Evolutionary conservation across 1,140 invertebrate species (phyloP).

Genomic region (Gryon sp.): DNA sequence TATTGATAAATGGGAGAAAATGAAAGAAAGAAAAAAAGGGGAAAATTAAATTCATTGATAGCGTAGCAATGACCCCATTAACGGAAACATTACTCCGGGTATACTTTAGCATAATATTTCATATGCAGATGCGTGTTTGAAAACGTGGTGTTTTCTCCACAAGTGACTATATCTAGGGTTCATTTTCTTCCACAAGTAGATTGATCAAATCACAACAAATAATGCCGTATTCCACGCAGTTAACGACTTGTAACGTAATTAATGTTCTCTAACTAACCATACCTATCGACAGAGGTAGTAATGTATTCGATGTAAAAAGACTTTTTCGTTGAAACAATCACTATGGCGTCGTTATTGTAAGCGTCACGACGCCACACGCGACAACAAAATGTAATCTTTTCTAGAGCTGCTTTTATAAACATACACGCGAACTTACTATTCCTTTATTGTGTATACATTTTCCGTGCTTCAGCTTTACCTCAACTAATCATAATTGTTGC

Average conservation of each 20-base stretch:
- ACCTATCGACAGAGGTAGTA: conserved; percentile 65
- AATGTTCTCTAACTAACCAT: conserved; percentile 60
- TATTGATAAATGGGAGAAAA: no score
- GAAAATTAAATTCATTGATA: conserved; percentile 33
- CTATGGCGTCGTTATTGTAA: conserved; percentile 60
- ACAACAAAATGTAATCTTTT: conserved; percentile 60
- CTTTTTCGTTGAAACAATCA: conserved; percentile 52
- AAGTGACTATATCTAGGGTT: conserved; percentile 34
- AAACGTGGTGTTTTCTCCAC: conserved; percentile 44
- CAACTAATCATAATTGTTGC: conserved; percentile 41
- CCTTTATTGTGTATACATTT: conserved; percentile 44
- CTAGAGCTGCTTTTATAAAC: conserved; percentile 16
- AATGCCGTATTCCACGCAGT: conserved; percentile 60
- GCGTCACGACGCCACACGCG: conserved; percentile 62
- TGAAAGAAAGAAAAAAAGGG: conserved; percentile 6
- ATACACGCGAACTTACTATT: conserved; percentile 54
- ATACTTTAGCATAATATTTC: conserved; percentile 41
- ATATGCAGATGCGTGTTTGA: conserved; percentile 59
- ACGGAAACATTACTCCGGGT: conserved; percentile 47
- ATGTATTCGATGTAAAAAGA: conserved; percentile 63
- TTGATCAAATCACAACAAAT: conserved; percentile 66
- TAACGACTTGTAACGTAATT: conserved; percentile 65
- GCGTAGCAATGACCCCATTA: conserved; percentile 52
- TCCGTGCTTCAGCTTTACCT: conserved; percentile 39
- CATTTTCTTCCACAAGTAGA: conserved; percentile 46